Evolutionary conservation across 2,888 invertebrate genomes (phyloP), one percentile per base, ranked within the genome.

Genomic region (Chrysotoxum bicinctum): DNA sequence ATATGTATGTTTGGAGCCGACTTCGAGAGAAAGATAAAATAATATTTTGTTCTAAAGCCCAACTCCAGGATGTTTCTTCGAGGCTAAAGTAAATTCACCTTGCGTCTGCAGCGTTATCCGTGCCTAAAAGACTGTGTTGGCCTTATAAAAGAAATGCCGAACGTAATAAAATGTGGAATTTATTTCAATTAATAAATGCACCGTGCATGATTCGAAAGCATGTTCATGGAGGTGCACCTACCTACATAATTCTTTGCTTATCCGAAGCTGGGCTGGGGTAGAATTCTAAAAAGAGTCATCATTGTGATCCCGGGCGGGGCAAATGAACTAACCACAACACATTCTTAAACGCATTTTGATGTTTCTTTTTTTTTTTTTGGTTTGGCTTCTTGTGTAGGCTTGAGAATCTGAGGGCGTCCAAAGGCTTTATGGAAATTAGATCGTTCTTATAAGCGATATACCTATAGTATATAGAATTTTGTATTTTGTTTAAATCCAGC

Each of bases 141-240:
- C 4, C n/a, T n/a, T 58, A 35, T 76, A 81, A 85, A 85, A 81
- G 85, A 85, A 81, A 85, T 81, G 81, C 85, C 85, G 85, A 85
- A 56, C 30, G 73, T 69, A 52, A 85, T 85, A 85, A 85, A 85
- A 85, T 77, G 76, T 81, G 85, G 85, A 85, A 85, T 85, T 85
- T 85, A 85, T 85, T 85, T 85, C 85, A 85, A 85, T 85, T 85
- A 85, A 85, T 85, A 85, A 85, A 85, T 81, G 69, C 85, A 85
- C 81, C 85, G 64, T 85, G 85, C 81, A 85, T 77, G 85, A 81
- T 80, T 76, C 73, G 68, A 35, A 23, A n/a, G 48, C 14, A 14
- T 19, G 43, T 64, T 45, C 14, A 43, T 14, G 26, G 0, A 5
- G 8, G 1, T 45, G 68, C 78, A 78, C 69, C 74, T 68, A 52